phyloP scores from a whole-genome alignment of 2,888 invertebrate genomes.

The Liodrosophila aerea region DNA sequence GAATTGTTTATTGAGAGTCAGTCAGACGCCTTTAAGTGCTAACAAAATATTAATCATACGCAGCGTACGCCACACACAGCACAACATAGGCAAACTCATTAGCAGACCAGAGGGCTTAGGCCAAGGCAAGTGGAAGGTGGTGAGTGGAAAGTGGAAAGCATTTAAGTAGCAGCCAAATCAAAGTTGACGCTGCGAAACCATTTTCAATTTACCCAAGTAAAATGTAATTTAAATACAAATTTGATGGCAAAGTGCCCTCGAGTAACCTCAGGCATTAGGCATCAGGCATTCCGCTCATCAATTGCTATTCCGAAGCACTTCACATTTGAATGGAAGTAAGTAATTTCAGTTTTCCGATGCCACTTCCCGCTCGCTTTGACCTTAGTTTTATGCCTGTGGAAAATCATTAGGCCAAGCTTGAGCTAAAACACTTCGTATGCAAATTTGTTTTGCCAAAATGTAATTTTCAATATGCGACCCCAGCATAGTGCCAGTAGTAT shows the following conservation, averaged over 20 bases:
- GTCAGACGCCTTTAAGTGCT: constrained; percentile 34
- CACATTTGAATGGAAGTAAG: constrained; percentile 36
- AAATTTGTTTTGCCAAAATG: constrained; percentile 63
- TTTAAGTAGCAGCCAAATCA: constrained; percentile 55
- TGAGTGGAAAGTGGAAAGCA: constrained; percentile 22
- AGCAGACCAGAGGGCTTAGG: constrained; percentile 6
- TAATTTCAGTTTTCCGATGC: constrained; percentile 21
- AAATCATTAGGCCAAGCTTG: constrained; percentile 68
- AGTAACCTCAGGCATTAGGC: constrained; percentile 20
- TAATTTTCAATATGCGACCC: constrained; percentile 56
- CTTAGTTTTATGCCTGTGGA: constrained; percentile 48
- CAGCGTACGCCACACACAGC: constrained; percentile 42
- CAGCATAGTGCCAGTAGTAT: neutral
- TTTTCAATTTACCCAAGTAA: constrained; percentile 55
- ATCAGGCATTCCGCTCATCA: constrained; percentile 38
- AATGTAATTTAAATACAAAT: constrained; percentile 60
- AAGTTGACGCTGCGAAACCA: constrained; percentile 40
- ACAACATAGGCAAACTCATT: constrained; percentile 39
- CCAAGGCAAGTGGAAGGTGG: constrained; percentile 12
- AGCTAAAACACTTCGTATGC: constrained; percentile 63
- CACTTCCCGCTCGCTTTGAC: neutral
- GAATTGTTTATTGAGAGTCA: constrained; percentile 54
- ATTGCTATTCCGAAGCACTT: constrained; percentile 46
- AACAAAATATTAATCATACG: constrained; percentile 72
- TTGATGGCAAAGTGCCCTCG: constrained; percentile 30